Conservation (phyloP, 2,888 invertebrate species). For the Dichetophora obliterata region DNA sequence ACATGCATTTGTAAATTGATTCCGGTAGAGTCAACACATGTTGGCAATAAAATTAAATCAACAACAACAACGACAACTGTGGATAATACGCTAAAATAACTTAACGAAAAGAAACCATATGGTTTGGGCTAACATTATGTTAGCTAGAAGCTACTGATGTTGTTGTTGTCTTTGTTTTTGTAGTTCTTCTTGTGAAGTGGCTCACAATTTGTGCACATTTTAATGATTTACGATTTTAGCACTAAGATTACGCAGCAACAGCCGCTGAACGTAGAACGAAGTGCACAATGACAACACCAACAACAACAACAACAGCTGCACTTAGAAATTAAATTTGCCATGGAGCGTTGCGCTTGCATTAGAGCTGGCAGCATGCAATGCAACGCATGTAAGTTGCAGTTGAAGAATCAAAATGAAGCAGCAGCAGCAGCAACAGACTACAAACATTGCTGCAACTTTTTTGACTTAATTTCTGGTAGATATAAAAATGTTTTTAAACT, state of each 20-base stretch:
- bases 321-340: constrained; percentile 65
- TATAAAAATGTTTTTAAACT: background rate
- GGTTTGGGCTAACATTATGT: constrained; percentile 21
- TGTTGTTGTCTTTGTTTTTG: background rate
- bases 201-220: constrained; percentile 7
- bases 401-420: background rate
- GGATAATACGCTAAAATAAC: constrained; percentile 30
- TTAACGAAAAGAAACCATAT: constrained; percentile 33
- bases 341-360: constrained; percentile 52
- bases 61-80: constrained; percentile 3
- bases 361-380: background rate
- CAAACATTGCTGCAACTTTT: background rate
- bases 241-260: constrained; percentile 21
- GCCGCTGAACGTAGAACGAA: constrained; percentile 42
- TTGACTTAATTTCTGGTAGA: background rate
- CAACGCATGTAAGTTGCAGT: background rate
- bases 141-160: constrained; percentile 8
- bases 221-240: constrained; percentile 37
- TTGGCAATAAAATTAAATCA: constrained; percentile 24
- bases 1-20: constrained; percentile 6
- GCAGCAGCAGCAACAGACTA: constrained; percentile 3
- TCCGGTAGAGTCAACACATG: constrained; percentile 10
- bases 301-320: constrained; percentile 57
- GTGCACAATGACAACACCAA: background rate
- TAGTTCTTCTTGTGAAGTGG: background rate